A percentile compares a stretch with the other conserved stretches of the same genome.
phyloP scores from a whole-genome alignment of 2,888 invertebrate genomes.

The Torymus tubicola region DNA sequence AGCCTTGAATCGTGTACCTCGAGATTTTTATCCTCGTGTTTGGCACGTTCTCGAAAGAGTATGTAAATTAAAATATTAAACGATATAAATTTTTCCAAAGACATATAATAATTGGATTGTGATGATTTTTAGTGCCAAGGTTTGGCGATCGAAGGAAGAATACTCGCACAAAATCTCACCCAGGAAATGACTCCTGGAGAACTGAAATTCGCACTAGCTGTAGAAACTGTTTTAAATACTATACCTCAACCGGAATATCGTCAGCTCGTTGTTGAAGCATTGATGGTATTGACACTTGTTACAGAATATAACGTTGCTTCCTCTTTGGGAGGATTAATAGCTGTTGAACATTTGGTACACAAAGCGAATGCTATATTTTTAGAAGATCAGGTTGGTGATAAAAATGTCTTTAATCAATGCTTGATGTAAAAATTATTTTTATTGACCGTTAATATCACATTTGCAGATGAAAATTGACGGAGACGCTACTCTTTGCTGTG shows the following conservation, averaged over 20 bases:
- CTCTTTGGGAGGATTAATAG: constrained; percentile 87
- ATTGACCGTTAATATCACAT: constrained; percentile 42
- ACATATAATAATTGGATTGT: constrained; percentile 34
- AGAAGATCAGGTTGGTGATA: constrained; percentile 89
- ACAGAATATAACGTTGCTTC: constrained; percentile 90
- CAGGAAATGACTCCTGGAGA: constrained; percentile 99
- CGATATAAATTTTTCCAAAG: constrained; percentile 18
- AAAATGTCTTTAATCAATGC: too few relatives aligned
- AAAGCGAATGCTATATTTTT: constrained; percentile 96
- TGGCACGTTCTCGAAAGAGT: constrained; percentile 94
- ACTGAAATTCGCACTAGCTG: constrained; percentile 97
- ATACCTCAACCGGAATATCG: constrained; percentile 99
- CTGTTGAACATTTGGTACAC: constrained; percentile 94
- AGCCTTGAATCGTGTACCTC: constrained; percentile 96
- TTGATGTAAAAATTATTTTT: not conserved
- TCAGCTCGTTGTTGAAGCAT: constrained; percentile 96
- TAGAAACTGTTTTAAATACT: constrained; percentile 96
- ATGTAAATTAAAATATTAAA: constrained; percentile 63
- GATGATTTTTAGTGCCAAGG: constrained; percentile 87
- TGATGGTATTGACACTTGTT: constrained; percentile 96
- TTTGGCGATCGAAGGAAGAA: constrained; percentile 92
- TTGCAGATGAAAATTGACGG: constrained; percentile 90
- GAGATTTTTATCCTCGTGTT: constrained; percentile 96
- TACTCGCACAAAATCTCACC: constrained; percentile 93
- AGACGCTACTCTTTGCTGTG: constrained; percentile 96